Evolutionary conservation across 2,113 vertebrate genomes (phyloP).

Genomic region (Neotoma lepida): DNA sequence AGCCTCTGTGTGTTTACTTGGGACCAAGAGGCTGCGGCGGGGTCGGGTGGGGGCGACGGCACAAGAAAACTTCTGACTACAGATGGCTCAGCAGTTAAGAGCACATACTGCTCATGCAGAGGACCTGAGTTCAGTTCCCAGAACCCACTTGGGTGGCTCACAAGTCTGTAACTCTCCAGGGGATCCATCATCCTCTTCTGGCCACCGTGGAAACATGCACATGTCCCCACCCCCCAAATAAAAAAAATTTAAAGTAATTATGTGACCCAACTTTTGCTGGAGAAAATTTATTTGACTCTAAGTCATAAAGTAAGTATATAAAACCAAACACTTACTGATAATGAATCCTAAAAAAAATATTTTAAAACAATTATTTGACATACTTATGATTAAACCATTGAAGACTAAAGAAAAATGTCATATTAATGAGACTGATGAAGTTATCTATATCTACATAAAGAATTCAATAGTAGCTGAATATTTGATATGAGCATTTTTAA

Average conservation of each 20-base stretch:
- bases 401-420: not conserved
- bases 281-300: not conserved
- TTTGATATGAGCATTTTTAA: not conserved
- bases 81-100: not conserved
- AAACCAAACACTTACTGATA: not conserved
- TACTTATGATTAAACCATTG: not conserved
- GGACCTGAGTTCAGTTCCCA: not conserved
- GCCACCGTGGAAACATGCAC: not conserved
- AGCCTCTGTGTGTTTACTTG: too few relatives aligned
- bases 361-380: not conserved
- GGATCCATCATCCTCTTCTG: not conserved
- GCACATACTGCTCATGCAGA: not conserved
- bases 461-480: not conserved
- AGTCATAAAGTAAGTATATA: not conserved
- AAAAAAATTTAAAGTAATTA: not conserved
- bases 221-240: not conserved
- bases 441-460: not conserved
- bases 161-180: not conserved
- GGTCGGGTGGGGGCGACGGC: too few relatives aligned
- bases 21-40: too few relatives aligned
- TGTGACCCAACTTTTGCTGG: too few relatives aligned
- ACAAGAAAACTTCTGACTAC: too few relatives aligned
- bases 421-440: not conserved
- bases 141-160: not conserved
- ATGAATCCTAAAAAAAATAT: not conserved